Evolutionary conservation across 1,140 invertebrate species (phyloP).

Genomic region (Caenorhabditis inopinata): DNA sequence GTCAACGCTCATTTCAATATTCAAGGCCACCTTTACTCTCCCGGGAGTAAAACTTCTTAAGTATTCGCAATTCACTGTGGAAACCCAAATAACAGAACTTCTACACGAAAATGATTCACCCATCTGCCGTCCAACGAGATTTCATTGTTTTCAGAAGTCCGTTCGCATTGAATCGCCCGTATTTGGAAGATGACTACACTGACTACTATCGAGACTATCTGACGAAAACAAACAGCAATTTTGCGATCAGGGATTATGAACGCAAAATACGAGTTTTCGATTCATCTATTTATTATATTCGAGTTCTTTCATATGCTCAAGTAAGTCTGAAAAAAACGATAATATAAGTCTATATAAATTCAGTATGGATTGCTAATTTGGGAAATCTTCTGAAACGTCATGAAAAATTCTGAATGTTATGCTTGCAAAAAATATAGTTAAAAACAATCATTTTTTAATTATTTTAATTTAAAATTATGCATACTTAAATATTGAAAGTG

Average conservation of each 20-base stretch:
- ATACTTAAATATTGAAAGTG: too few relatives aligned
- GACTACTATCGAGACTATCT: conserved; percentile 24
- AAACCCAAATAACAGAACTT: neutral
- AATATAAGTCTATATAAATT: too few relatives aligned
- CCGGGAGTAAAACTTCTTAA: neutral
- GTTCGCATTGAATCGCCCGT: conserved; percentile 15
- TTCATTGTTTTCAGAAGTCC: conserved; percentile 31
- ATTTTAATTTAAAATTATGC: too few relatives aligned
- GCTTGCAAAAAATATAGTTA: too few relatives aligned
- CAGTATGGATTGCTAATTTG: too few relatives aligned
- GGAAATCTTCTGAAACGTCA: too few relatives aligned
- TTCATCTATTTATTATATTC: conserved; percentile 21
- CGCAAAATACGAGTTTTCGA: conserved; percentile 22
- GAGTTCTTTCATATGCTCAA: conserved; percentile 23
- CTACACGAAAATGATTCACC: conserved; percentile 10
- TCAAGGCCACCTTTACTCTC: neutral
- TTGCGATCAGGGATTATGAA: conserved; percentile 23
- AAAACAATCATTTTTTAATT: too few relatives aligned
- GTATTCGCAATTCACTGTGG: conserved; percentile 2
- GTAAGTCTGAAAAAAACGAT: neutral
- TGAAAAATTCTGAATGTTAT: too few relatives aligned
- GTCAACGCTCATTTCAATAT: conserved; percentile 33
- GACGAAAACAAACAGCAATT: conserved; percentile 19
- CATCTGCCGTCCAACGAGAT: too few relatives aligned
- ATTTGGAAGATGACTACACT: conserved; percentile 30